These are phyloP conservation scores for Montipora sp. DNA, from an alignment of 64 coral and sea anemone species.

Conservation along the genomic window DNA sequence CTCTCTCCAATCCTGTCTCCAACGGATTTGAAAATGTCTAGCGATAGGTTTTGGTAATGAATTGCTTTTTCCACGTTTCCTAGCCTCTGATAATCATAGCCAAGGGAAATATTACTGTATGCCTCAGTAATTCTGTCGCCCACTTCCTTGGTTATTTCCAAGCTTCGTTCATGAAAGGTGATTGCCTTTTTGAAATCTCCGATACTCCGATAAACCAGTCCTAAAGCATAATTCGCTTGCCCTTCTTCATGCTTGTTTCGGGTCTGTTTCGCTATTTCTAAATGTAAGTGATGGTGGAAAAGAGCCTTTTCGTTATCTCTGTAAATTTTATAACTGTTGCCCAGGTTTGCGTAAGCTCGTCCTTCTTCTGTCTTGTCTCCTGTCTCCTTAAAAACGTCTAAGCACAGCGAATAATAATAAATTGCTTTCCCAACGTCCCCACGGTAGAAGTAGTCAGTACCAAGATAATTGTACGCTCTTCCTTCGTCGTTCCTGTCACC, in stretches of 20 bases:
- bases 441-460: background rate
- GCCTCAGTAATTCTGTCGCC: background rate
- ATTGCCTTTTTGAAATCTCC: constrained; percentile 12
- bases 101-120: background rate
- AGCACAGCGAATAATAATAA: background rate
- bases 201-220: background rate
- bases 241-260: background rate
- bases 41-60: background rate
- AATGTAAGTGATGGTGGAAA: background rate
- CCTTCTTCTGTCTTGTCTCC: background rate
- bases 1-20: background rate
- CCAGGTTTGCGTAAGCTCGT: background rate
- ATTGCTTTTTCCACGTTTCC: background rate
- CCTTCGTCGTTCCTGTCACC: background rate
- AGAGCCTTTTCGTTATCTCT: background rate
- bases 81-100: background rate
- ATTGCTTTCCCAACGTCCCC: background rate
- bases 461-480: background rate
- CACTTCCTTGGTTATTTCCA: constrained; percentile 10
- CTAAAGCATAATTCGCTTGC: background rate
- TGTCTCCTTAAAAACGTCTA: background rate
- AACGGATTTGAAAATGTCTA: background rate
- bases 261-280: background rate
- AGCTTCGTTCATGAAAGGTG: background rate
- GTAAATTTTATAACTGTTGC: background rate